Evolutionary conservation across 2,113 vertebrate species (phyloP).

Genomic region (Xenopus tropicalis): DNA sequence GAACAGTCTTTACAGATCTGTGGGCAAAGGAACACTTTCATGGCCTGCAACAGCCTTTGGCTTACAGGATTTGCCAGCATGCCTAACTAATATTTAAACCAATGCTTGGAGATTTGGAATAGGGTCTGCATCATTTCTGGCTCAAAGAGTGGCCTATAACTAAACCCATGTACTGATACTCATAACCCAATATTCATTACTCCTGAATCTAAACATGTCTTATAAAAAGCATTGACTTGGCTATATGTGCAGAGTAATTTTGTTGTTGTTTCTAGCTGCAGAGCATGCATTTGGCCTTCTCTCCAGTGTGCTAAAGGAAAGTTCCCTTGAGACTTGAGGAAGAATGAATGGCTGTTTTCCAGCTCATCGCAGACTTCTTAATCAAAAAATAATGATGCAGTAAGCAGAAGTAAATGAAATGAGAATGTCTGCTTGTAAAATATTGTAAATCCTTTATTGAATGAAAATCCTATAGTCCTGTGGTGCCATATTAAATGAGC

Average conservation of each 20-base stretch:
- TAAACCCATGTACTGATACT: no score
- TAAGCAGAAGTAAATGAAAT: not conserved
- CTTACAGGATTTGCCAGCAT: no score
- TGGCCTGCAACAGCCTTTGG: no score
- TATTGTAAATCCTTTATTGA: not conserved
- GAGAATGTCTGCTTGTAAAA: not conserved
- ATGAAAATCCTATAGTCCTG: not conserved
- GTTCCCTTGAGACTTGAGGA: not conserved
- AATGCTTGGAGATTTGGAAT: no score
- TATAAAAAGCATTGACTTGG: no score
- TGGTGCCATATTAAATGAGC: conserved; percentile 1
- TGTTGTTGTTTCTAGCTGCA: not conserved
- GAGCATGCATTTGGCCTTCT: not conserved
- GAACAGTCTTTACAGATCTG: no score
- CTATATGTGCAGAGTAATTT: not conserved
- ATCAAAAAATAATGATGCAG: not conserved
- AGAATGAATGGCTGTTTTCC: not conserved
- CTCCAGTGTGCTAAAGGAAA: not conserved
- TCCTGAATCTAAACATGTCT: no score
- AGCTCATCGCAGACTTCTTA: not conserved
- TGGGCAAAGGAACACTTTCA: no score
- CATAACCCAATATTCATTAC: no score
- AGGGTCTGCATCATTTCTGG: no score
- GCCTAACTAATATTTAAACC: no score
- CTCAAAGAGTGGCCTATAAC: no score